Evolutionary conservation across 2,888 invertebrate species (phyloP), one percentile per base, ranked within the genome.

Genomic region (Ctenicera cuprea): DNA sequence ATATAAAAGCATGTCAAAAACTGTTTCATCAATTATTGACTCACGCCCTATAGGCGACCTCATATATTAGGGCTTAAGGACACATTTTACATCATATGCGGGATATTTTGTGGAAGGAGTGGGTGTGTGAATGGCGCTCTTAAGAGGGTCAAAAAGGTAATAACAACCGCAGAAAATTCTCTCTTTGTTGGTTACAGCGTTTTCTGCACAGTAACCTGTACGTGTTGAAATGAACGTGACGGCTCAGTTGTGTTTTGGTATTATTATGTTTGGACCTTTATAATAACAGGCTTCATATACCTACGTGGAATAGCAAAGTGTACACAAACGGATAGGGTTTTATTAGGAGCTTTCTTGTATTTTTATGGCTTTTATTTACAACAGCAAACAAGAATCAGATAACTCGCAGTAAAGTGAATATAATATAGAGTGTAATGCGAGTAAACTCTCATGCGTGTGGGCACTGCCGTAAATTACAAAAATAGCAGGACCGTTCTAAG

Each of bases 151-250:
- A 18, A 33, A 20, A 38, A 52, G 45, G 65, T 37, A 50, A 37
- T 65, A 65, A 65, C 65, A 65, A 37, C 37, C 33, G 22, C 18
- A 52, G 65, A 65, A 52, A 65, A 52, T 52, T 65, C 50, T 4
- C 33, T 38, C 52, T 50, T 65, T 65, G 50, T 65, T 65, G 50
- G 50, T 50, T 50, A 50, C 48, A 48, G 52, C 11, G 54, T 54
- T 30, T 54, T 30, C 30, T 22, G 11, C 52, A 26, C 26, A 26
- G 33, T 50, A 33, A 48, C 48, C 33, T 52, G 22, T 30, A 52
- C 22, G 50, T 48, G 30, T n/a, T 22, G 18, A 20, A 52, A 52
- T 37, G 33, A 33, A 65, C 65, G 65, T 65, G 65, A 65, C 65
- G 52, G 37, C 26, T 50, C 52, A 50, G 48, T 37, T 59, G 33